Conservation (phyloP, 2,797 vertebrate species). For the Arnoldichthys spilopterus region DNA sequence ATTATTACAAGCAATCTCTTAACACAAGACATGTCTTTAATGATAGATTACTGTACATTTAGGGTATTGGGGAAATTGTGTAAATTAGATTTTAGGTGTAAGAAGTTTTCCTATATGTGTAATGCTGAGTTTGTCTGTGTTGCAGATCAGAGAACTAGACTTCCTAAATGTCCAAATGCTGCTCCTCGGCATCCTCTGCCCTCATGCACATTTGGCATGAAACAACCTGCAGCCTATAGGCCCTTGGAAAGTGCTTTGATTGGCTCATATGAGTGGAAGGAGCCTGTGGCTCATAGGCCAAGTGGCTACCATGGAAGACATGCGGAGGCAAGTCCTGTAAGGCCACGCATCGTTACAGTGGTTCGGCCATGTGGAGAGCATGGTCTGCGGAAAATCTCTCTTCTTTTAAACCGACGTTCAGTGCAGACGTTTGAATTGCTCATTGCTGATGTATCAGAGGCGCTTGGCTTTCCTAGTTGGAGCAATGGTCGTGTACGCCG, state of each 20-base stretch:
- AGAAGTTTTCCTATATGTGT: neutral
- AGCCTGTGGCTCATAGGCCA: constrained; percentile 14
- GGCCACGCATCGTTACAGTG: constrained; percentile 91
- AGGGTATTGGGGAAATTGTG: neutral
- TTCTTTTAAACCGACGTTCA: constrained; percentile 90
- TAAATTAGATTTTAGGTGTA: neutral
- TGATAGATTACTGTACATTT: neutral
- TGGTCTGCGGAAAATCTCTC: constrained; percentile 84
- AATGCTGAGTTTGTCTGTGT: constrained; percentile 19
- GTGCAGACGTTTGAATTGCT: constrained; percentile 95
- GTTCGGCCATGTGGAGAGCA: constrained; percentile 81
- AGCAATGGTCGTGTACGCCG: constrained; percentile 89
- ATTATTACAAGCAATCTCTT: neutral
- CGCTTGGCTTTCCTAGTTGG: constrained; percentile 92
- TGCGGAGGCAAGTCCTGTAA: constrained; percentile 85
- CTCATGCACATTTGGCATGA: constrained; percentile 29
- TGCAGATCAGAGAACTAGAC: constrained; percentile 50
- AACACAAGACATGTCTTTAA: neutral
- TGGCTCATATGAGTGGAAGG: constrained; percentile 32
- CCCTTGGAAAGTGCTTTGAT: constrained; percentile 27
- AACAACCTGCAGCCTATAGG: constrained; percentile 26
- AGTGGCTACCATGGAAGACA: constrained; percentile 80
- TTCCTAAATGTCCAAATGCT: constrained; percentile 46
- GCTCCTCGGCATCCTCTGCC: constrained; percentile 34
- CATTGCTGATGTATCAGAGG: constrained; percentile 91